Percentiles rank a stretch among this genome's conserved stretches.
phyloP scores from a whole-genome alignment of 2,888 invertebrate genomes.

The Cordilura impudica region DNA sequence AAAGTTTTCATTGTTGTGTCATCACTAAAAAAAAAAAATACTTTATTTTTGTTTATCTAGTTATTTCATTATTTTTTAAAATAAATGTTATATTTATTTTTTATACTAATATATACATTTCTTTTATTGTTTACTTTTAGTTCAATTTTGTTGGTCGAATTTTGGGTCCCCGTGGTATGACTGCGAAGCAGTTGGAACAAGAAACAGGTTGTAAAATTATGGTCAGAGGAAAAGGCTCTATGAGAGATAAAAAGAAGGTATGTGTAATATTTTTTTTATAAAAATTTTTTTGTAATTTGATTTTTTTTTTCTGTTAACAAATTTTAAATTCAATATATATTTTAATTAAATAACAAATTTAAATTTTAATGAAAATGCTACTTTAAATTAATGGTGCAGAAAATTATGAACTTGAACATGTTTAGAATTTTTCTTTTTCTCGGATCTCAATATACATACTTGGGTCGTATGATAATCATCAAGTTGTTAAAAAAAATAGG shows the following conservation, averaged over 20 bases:
- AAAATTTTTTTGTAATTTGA: not conserved
- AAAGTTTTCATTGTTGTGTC: no score
- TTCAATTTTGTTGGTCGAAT: constrained; percentile 99
- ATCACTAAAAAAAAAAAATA: no score
- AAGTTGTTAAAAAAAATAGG: no score
- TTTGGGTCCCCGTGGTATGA: constrained; percentile 99
- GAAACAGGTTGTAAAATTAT: constrained; percentile 99
- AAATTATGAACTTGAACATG: no score
- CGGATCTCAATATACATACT: no score
- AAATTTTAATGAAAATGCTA: not conserved
- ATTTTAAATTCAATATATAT: not conserved
- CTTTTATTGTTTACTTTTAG: constrained; percentile 81
- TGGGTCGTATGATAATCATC: no score
- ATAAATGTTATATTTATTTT: constrained; percentile 19
- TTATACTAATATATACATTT: constrained; percentile 9
- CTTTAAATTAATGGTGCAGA: not conserved
- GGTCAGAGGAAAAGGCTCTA: constrained; percentile 99
- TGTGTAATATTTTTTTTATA: constrained; percentile 68
- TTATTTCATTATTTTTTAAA: not conserved
- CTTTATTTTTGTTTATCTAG: no score
- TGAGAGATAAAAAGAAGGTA: constrained; percentile 99
- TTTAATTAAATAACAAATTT: not conserved
- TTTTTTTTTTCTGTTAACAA: not conserved
- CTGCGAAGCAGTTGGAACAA: constrained; percentile 99
- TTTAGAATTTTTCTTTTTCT: no score